Evolutionary conservation across 2,888 invertebrate genomes (phyloP).

Genomic region (Temnothorax rugatulus): DNA sequence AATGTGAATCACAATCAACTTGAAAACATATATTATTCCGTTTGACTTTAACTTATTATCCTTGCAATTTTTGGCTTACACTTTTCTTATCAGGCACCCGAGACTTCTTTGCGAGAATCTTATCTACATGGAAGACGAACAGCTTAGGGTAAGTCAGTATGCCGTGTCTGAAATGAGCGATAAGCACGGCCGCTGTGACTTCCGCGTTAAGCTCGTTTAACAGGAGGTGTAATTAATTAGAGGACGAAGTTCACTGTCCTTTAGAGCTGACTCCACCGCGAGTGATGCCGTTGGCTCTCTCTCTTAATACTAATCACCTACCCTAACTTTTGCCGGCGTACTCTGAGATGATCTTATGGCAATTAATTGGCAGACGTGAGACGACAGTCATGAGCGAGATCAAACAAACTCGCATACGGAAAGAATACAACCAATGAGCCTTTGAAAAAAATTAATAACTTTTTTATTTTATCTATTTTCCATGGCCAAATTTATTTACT

Average conservation of each 20-base stretch:
- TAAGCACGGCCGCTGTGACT: constrained; percentile 71
- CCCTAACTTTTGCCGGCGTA: constrained; percentile 50
- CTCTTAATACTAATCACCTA: constrained; percentile 62
- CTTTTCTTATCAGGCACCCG: constrained; percentile 23
- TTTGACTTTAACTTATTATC: constrained; percentile 3
- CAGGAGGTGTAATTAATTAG: constrained; percentile 73
- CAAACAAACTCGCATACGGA: not conserved
- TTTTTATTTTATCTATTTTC: constrained; percentile 8
- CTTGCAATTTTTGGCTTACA: constrained; percentile 21
- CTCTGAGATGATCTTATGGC: constrained; percentile 75
- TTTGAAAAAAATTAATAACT: not conserved
- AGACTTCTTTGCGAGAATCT: constrained; percentile 57
- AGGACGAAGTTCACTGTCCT: constrained; percentile 71
- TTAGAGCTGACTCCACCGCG: constrained; percentile 55
- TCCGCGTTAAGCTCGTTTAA: constrained; percentile 71
- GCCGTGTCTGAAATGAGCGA: constrained; percentile 69
- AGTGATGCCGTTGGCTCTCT: constrained; percentile 44
- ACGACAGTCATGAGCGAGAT: constrained; percentile 47
- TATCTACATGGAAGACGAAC: constrained; percentile 78
- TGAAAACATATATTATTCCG: not conserved
- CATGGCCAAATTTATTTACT: not conserved
- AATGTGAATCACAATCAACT: not conserved
- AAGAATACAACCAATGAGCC: constrained; percentile 3
- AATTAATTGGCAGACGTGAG: constrained; percentile 77
- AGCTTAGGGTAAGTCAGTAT: constrained; percentile 57